Base-by-base conservation (phyloP, 2,888 invertebrate species). In the Cetonia aurata region DNA sequence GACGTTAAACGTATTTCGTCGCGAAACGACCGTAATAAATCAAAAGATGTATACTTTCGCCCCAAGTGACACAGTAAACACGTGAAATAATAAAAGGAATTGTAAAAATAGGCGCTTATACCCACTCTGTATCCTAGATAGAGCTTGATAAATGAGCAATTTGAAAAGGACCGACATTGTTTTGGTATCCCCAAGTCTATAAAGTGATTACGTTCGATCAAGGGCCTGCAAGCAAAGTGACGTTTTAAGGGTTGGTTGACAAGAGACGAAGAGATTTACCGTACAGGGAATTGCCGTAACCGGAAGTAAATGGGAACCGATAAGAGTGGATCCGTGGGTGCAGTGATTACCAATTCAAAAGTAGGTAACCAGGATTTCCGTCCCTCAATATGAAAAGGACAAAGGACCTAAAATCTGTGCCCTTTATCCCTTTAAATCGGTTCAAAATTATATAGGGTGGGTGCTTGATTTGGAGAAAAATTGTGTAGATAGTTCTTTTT, bases 111-210 rank as follows among this genome's bases (percentile, higher is more conserved):
- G 57, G 57, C 19, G 17, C 42, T 12, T 42, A 19, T 57, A 12
- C 42, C 12, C 19, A 42, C 19, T n/a, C 42, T 42, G 42, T 37
- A 42, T 57, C 12, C 42, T 57, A 57, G 57, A 33, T 41, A 15
- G 13, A 42, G 19, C 57, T 57, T 57, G 57, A 57, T 57, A 42
- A 57, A 42, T 57, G 57, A 57, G 15, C 57, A 57, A 57, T 42
- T 41, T 57, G 12, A 57, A 37, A 19, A 19, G 42, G 42, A 42
- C 57, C 57, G 57, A 57, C 41, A 57, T 57, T 57, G 42, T 57
- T 42, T 57, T 19, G 42, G 13, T 42, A 42, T 42, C 42, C 42
- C 19, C 57, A 3, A 41, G 17, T 19, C 57, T 6, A 17, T 57
- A 42, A 57, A 57, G 57, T 42, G 42, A 42, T 42, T 57, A 41